Conservation (phyloP, 1,140 invertebrate species). For the Leptoteleia sp. region DNA sequence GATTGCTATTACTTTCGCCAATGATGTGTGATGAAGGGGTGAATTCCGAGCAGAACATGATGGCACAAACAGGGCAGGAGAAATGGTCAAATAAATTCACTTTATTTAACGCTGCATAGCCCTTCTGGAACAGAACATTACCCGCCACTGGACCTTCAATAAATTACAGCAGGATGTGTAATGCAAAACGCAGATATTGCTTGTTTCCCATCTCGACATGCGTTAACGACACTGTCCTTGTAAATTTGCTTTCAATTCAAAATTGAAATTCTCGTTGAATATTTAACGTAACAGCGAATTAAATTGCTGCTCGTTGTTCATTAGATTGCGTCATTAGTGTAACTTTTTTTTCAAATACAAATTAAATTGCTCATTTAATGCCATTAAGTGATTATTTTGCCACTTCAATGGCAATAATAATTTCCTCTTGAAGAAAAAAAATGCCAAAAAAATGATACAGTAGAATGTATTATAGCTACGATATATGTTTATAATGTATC, state of each 20-base stretch:
- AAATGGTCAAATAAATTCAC: conserved; percentile 66
- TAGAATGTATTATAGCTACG: too few relatives aligned
- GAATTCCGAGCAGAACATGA: conserved; percentile 44
- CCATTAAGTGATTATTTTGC: too few relatives aligned
- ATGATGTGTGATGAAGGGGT: conserved; percentile 47
- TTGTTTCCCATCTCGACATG: conserved; percentile 58
- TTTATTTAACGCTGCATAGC: conserved; percentile 65
- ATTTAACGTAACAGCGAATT: conserved; percentile 23
- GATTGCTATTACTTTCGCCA: conserved; percentile 35
- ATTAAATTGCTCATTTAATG: neutral
- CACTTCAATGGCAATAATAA: too few relatives aligned
- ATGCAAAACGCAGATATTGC: conserved; percentile 61
- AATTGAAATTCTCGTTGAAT: conserved; percentile 60
- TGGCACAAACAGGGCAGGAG: conserved; percentile 40
- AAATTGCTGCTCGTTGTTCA: conserved; percentile 22
- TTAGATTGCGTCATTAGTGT: conserved; percentile 22
- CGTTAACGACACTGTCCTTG: conserved; percentile 56
- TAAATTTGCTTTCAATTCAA: conserved; percentile 60
- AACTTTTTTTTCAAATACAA: neutral
- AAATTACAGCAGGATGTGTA: conserved; percentile 55
- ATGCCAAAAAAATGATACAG: too few relatives aligned
- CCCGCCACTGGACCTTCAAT: conserved; percentile 53
- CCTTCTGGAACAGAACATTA: conserved; percentile 58
- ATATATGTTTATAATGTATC: too few relatives aligned
- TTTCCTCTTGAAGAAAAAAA: too few relatives aligned